Conservation (phyloP, 2,888 invertebrate species). For the Aquatica leii region DNA sequence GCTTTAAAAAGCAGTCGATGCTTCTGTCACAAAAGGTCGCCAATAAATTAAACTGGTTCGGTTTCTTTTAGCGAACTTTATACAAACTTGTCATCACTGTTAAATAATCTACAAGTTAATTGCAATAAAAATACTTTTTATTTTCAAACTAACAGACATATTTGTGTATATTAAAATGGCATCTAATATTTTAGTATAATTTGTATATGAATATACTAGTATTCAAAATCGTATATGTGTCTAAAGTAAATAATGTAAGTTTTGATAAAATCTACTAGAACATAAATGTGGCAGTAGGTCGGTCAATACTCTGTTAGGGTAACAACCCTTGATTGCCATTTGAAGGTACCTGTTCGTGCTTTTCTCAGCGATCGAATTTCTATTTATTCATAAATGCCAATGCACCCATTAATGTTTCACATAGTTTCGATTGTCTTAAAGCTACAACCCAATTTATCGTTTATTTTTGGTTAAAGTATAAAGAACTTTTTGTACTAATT, state of each 20-base stretch:
- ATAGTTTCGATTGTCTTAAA: slow-evolving; percentile 5
- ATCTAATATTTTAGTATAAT: too few relatives aligned
- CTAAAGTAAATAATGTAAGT: neutral
- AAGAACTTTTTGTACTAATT: neutral
- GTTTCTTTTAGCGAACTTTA: too few relatives aligned
- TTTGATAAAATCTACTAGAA: neutral
- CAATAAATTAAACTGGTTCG: too few relatives aligned
- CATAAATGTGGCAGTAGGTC: slow-evolving; percentile 28
- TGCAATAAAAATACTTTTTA: too few relatives aligned
- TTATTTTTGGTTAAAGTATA: neutral
- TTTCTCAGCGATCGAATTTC: slow-evolving; percentile 19
- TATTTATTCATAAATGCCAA: slow-evolving; percentile 24
- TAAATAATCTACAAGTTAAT: too few relatives aligned
- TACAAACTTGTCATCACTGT: too few relatives aligned
- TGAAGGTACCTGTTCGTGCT: slow-evolving; percentile 26
- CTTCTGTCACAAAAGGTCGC: too few relatives aligned
- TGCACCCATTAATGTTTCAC: slow-evolving; percentile 16
- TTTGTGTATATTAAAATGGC: too few relatives aligned
- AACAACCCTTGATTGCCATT: slow-evolving; percentile 27
- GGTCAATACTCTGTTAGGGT: slow-evolving; percentile 17
- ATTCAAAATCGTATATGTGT: too few relatives aligned
- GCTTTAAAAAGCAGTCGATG: too few relatives aligned
- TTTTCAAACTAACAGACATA: too few relatives aligned
- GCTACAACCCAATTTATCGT: neutral
- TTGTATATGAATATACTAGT: too few relatives aligned